Base-by-base conservation (phyloP, 2,888 invertebrate genomes). In the Phorcus lineatus region DNA sequence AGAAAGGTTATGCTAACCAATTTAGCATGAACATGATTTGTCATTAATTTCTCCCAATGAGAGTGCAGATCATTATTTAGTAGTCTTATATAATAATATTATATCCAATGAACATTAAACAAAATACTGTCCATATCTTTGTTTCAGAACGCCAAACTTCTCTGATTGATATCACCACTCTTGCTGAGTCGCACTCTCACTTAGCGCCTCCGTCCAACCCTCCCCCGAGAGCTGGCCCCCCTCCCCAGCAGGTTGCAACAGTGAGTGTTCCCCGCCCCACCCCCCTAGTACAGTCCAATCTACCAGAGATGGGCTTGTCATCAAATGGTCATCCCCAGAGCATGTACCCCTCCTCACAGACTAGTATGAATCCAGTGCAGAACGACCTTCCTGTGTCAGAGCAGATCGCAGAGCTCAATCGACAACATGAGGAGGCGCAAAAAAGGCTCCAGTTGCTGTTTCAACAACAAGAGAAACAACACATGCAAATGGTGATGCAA, bases 361-460 rank as follows among this genome's bases (percentile, higher is more conserved):
- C n/a, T 1, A 13, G 19, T n/a, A 19, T 47, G 16, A 13, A 4
- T 9, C 19, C 1, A 40, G 47, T 66, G 24, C 53, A 53, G 36
- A 66, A 11, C 40, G 36, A 36, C 54, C 47, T 77, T 77, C 62
- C 78, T 57, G 87, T 91, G 79, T 85, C 88, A 22, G 80, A 83
- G 22, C 91, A 91, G 82, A 90, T 91, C 79, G 90, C 90, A 9
- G 90, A 88, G 40, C 83, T 91, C 9, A 90, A 90, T 81, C 85
- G 88, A 67, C 91, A 91, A 76, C 91, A 91, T 76, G 90, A 87
- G 31, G 90, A 91, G 67, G 91, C 91, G n/a, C 90, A 90, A 82
- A 87, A 81, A 53, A 81, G 90, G 22, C 79, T 90, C 6, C 83
- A 88, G 74, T 78, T 81, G 9, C 74, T 91, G 55, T 86, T 90